Evolutionary conservation across 2,113 vertebrate genomes (phyloP).

Genomic region (Passer montanus): DNA sequence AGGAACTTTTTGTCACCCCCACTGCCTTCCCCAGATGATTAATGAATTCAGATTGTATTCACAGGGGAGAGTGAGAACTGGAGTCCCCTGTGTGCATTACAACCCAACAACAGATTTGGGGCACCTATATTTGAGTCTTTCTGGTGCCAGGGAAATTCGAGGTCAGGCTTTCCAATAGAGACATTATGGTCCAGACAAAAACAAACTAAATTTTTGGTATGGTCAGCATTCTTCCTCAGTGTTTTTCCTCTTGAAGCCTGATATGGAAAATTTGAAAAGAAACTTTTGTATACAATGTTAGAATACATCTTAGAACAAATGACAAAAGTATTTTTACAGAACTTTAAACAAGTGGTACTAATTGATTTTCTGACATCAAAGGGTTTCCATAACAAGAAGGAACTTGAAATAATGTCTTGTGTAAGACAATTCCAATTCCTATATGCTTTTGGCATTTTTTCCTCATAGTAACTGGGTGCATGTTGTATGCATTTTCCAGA

Average conservation of each 20-base stretch:
- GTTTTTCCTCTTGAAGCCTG: not conserved
- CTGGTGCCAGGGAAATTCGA: not conserved
- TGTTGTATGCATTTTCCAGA: not conserved
- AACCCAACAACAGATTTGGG: not conserved
- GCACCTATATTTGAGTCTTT: not conserved
- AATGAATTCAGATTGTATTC: not conserved
- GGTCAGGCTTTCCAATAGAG: not conserved
- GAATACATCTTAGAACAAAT: not conserved
- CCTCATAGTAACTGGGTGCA: not conserved
- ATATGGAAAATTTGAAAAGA: not conserved
- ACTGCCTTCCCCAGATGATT: not conserved
- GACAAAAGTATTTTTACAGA: not conserved
- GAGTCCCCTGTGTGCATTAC: not conserved
- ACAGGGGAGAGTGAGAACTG: not conserved
- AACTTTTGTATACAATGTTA: not conserved
- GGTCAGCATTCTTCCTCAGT: not conserved
- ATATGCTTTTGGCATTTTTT: not conserved
- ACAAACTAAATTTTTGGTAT: not conserved
- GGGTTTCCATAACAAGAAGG: not conserved
- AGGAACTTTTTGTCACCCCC: not conserved
- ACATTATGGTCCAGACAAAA: not conserved
- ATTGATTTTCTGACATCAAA: not conserved
- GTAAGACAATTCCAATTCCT: not conserved
- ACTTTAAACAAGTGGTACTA: not conserved
- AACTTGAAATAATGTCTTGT: not conserved